A percentile compares a stretch with the other conserved stretches of the same genome.
These are phyloP conservation scores for Regulus satrapa DNA, from an alignment of 2,113 vertebrate genomes.

Conservation along the genomic window DNA sequence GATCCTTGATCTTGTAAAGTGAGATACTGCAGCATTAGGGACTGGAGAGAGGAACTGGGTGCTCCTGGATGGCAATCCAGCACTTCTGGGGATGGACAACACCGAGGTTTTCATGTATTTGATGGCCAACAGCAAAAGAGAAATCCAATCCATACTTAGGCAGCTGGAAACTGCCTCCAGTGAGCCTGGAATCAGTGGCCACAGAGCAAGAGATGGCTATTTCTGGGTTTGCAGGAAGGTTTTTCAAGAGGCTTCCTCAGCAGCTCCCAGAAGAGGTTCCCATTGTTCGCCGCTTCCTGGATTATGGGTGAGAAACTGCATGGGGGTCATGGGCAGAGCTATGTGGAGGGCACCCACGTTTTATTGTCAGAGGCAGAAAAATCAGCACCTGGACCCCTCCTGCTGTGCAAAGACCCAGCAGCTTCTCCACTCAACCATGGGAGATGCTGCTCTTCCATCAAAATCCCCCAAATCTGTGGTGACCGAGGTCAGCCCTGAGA, in stretches of 20 bases:
- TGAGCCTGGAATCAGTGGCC: not conserved
- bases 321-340: not conserved
- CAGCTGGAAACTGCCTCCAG: not conserved
- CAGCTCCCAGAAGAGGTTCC: not conserved
- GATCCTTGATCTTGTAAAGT: not conserved
- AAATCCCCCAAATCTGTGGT: accelerated
- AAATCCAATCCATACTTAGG: not conserved
- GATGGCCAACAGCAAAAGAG: not conserved
- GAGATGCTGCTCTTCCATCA: not conserved
- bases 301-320: accelerated
- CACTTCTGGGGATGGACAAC: not conserved
- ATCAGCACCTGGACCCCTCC: not conserved
- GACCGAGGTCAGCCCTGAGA: accelerated
- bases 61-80: not conserved
- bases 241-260: not conserved
- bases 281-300: not conserved
- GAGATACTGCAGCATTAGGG: not conserved
- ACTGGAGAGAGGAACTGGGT: not conserved
- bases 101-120: not conserved
- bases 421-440: not conserved
- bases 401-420: not conserved
- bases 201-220: not conserved
- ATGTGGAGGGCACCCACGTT: not conserved
- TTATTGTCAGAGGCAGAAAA: not conserved
- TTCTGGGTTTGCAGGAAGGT: slow-evolving; percentile 5